phyloP scores from a whole-genome alignment of 2,113 vertebrate species.

The Muntiacus muntjak region DNA sequence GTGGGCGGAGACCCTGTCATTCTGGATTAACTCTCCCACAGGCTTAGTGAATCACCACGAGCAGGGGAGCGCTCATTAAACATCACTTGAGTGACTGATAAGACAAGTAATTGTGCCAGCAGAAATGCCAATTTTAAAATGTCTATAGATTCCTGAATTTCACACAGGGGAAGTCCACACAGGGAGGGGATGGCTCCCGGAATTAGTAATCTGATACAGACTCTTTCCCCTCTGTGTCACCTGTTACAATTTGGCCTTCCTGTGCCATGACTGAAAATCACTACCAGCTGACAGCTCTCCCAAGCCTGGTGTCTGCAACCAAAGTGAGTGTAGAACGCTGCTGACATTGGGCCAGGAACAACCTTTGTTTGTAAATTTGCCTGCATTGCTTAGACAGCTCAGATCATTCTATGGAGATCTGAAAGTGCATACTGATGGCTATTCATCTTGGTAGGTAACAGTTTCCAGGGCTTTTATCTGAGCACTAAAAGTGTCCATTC shows the following conservation, averaged over 20 bases:
- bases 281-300: conserved; percentile 1
- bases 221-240: conserved; percentile 52
- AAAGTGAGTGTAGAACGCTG: not conserved
- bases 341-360: not conserved
- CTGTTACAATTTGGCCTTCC: conserved; percentile 45
- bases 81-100: conserved; percentile 43
- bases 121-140: conserved; percentile 49
- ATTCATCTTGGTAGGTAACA: not conserved
- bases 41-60: not conserved
- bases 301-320: not conserved
- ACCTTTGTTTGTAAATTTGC: not conserved
- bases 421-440: not conserved
- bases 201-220: conserved; percentile 57
- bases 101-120: conserved; percentile 41
- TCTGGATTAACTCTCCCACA: conserved; percentile 53
- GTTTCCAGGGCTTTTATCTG: not conserved
- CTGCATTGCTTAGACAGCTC: not conserved
- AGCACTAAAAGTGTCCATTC: not conserved
- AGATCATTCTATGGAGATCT: not conserved
- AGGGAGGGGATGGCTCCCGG: conserved; percentile 27
- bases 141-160: conserved; percentile 42
- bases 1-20: conserved; percentile 58
- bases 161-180: not conserved
- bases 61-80: conserved; percentile 28
- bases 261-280: conserved; percentile 15